These are phyloP conservation scores for Temnothorax curvispinosus DNA, from an alignment of 1,140 invertebrate genomes.

Conservation along the genomic window DNA sequence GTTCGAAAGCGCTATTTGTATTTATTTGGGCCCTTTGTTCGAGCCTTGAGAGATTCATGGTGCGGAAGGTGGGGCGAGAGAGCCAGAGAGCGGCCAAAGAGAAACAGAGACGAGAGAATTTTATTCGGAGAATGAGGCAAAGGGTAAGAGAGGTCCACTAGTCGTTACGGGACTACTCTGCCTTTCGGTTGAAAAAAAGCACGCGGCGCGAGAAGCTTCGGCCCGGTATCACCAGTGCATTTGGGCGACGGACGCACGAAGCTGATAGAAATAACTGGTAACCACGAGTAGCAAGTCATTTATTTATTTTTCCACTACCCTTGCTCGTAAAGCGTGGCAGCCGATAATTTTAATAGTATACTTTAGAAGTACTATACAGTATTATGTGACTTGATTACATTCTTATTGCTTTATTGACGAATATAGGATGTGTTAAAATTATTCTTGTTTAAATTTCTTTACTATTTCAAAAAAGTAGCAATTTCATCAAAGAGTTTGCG, in stretches of 20 bases:
- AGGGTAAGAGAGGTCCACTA: constrained; percentile 72
- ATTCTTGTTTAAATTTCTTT: background rate
- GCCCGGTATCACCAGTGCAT: background rate
- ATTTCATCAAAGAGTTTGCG: background rate
- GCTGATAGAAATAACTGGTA: background rate
- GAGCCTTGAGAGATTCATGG: constrained; percentile 56
- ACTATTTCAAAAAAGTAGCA: background rate
- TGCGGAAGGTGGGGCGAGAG: constrained; percentile 59
- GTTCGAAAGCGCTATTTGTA: constrained; percentile 84
- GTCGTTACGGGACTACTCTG: constrained; percentile 69
- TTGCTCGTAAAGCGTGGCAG: background rate
- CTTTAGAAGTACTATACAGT: too few relatives aligned
- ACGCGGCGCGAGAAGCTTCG: constrained; percentile 11
- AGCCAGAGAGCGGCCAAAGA: constrained; percentile 29
- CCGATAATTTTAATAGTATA: background rate
- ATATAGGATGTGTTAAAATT: background rate
- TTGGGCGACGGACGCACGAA: background rate
- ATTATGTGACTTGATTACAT: background rate
- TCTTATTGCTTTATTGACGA: background rate
- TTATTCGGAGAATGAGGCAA: constrained; percentile 70
- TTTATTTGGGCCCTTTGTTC: constrained; percentile 82
- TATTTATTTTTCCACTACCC: background rate
- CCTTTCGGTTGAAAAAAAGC: constrained; percentile 69
- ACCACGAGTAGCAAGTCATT: background rate
- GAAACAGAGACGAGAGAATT: constrained; percentile 66